Evolutionary conservation across 1,140 invertebrate species (phyloP), one percentile per base, ranked within the genome.

Genomic region (Wasmannia auropunctata): DNA sequence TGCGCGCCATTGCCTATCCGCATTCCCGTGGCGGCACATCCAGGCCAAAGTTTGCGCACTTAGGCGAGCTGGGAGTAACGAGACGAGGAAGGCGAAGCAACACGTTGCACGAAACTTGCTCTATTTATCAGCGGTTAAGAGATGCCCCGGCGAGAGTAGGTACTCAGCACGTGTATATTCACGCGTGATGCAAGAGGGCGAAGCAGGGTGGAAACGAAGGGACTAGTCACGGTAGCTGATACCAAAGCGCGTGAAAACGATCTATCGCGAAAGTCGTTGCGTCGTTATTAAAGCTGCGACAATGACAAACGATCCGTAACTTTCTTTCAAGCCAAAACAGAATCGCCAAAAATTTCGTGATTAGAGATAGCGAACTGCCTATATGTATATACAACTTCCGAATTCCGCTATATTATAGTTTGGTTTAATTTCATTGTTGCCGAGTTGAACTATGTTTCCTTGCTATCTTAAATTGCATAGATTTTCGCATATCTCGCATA

Each of bases 101-200:
- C 91, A 92, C 91, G 91, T 92, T 92, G 91, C 87, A 90, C 86
- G 72, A 92, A 92, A 92, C 91, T 92, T 89, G 87, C 56, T 87
- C 91, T 91, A 91, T 92, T 92, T 92, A 91, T 92, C 91, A 91
- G 86, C 81, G 79, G 79, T 83, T 83, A 83, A 72, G 79, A 60
- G 79, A 83, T 74, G 34, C 43, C 34, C 79, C 79, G 7, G 51
- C 54, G 79, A 83, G 79, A 83, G 37, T n/a, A n/a, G n/a, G n/a
- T 83, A 74, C 79, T 72, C 65, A 43, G 79, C 79, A 83, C 67
- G 67, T 83, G 79, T 74, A 83, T 60, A 74, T 83, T 58, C 25
- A 40, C 67, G 79, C 40, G 54, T 34, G 65, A 58, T 56, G n/a
- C n/a, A 72, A 58, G 49, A 37, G 58, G 4, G n/a, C 1, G n/a